Evolutionary conservation across 2,797 vertebrate genomes (phyloP).

Genomic region (Lacerta viridis): DNA sequence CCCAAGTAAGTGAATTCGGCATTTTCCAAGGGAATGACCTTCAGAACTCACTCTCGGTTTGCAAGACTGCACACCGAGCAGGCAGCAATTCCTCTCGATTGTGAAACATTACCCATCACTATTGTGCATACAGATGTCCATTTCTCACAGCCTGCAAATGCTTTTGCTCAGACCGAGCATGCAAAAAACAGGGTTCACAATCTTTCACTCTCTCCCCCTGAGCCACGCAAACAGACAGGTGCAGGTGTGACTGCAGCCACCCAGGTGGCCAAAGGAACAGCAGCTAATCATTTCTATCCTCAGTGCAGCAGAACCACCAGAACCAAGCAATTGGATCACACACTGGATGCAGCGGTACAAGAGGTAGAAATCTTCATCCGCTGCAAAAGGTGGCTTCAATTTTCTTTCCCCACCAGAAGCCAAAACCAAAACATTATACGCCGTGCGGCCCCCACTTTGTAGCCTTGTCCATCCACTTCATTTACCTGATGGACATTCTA

Average conservation of each 20-base stretch:
- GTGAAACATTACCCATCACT: conserved; percentile 51
- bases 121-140: conserved; percentile 27
- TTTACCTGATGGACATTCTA: too few species aligned
- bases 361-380: not conserved
- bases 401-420: not conserved
- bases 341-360: not conserved
- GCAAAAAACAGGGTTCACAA: not conserved
- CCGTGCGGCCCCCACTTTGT: too few species aligned
- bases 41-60: conserved; percentile 75
- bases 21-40: conserved; percentile 77
- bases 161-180: conserved; percentile 41
- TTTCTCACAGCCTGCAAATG: conserved; percentile 53
- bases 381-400: conserved; percentile 20
- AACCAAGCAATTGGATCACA: not conserved
- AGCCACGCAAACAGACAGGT: not conserved
- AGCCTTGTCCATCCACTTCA: not conserved
- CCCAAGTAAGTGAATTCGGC: conserved; percentile 47
- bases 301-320: not conserved
- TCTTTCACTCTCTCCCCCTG: not conserved
- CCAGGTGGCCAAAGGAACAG: conserved; percentile 39
- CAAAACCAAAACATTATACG: too few species aligned
- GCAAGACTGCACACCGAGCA: conserved; percentile 15
- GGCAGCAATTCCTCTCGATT: conserved; percentile 44
- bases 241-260: conserved; percentile 39
- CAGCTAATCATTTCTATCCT: conserved; percentile 15